These are phyloP conservation scores for Epinotia brunnichana DNA, from an alignment of 2,888 invertebrate genomes.

Conservation along the genomic window DNA sequence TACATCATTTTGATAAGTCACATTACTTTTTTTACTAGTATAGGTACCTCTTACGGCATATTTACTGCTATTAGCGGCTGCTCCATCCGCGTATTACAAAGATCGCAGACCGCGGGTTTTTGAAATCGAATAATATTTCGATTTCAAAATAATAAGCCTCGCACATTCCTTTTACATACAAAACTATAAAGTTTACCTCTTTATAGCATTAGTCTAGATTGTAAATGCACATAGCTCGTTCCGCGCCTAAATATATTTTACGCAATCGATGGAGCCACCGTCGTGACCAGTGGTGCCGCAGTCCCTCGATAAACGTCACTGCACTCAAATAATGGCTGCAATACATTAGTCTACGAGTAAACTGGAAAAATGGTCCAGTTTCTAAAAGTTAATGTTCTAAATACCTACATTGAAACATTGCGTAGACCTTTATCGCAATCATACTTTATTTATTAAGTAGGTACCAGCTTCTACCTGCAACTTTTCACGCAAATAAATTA, in stretches of 20 bases:
- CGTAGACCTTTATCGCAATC: neutral
- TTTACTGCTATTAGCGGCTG: no score
- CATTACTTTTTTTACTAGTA: no score
- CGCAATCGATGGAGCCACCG: conserved; percentile 31
- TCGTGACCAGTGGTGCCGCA: conserved; percentile 32
- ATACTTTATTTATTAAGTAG: neutral
- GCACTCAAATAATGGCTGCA: conserved; percentile 32
- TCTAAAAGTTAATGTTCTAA: conserved; percentile 4
- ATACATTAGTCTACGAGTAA: conserved; percentile 35
- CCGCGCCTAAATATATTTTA: conserved; percentile 6
- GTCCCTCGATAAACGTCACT: conserved; percentile 38
- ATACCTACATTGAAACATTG: neutral
- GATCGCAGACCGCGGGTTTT: no score
- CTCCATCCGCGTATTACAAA: no score
- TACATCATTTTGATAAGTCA: no score
- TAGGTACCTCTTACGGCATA: no score
- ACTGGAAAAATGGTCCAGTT: conserved; percentile 18
- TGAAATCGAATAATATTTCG: no score
- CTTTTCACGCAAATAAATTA: neutral
- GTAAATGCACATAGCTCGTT: neutral
- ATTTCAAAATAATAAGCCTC: no score
- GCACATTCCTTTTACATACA: no score
- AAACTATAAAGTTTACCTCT: no score
- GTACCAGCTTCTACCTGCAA: no score
- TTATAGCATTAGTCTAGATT: neutral